A percentile compares a stretch with the other conserved stretches of the same genome.
phyloP scores from a whole-genome alignment of 2,797 vertebrate species.

The Siniperca undulata region DNA sequence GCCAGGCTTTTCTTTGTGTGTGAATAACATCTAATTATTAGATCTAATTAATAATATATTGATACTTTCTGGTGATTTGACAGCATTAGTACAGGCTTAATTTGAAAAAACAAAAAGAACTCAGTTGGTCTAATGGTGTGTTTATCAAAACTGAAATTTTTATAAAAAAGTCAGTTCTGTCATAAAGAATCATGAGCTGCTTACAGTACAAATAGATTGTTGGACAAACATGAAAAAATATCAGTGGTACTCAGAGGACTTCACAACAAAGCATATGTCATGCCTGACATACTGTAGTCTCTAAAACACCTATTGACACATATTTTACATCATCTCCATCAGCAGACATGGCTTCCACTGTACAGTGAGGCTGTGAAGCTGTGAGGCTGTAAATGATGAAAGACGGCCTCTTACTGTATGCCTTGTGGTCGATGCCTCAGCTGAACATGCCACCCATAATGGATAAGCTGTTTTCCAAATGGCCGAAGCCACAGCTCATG shows the following conservation, averaged over 20 bases:
- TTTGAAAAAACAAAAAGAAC: neutral
- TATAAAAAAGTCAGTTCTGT: constrained; percentile 13
- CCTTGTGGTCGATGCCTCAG: constrained; percentile 58
- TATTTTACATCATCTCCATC: constrained; percentile 24
- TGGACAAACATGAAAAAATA: constrained; percentile 20
- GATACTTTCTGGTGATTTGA: neutral
- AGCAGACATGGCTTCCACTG: constrained; percentile 29
- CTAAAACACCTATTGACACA: constrained; percentile 31
- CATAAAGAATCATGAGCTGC: constrained; percentile 40
- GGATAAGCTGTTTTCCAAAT: constrained; percentile 79
- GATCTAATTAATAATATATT: neutral
- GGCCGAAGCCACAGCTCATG: constrained; percentile 60
- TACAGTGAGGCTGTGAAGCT: constrained; percentile 28
- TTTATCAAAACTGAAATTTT: neutral
- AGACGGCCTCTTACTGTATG: constrained; percentile 38
- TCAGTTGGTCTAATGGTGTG: neutral
- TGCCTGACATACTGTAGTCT: constrained; percentile 32
- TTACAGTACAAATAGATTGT: constrained; percentile 7
- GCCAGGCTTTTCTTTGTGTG: too few relatives aligned
- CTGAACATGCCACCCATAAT: constrained; percentile 70
- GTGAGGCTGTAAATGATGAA: constrained; percentile 69
- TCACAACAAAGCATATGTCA: constrained; percentile 22
- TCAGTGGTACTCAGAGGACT: neutral
- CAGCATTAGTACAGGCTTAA: too few relatives aligned
- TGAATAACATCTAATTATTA: too few relatives aligned